Base-by-base conservation (phyloP, 92 coral and sea anemone genomes). In the Phenganax stokvisi region DNA sequence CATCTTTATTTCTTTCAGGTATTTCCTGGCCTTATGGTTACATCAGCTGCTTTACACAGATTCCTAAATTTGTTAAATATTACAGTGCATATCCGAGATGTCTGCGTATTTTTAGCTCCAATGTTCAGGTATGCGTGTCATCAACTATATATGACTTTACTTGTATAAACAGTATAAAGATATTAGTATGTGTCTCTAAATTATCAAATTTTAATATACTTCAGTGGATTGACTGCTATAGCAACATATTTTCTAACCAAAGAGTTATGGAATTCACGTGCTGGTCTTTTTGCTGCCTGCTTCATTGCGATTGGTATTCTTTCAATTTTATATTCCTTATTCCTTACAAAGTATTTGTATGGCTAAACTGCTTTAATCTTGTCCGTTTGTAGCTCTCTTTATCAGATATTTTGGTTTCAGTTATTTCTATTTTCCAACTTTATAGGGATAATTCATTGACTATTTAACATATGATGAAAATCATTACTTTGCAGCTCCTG, bases 281-380 rank as follows among this genome's bases (percentile, higher is more conserved):
- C 98, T 81, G 98, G 98, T 10, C 91, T 94, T 12, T 92, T 94
- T 87, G 98, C 98, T 53, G 98, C 98, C 56, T 94, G 98, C 72
- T 94, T 94, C 56, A 94, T 94, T 84, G 97, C 98, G 37, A 94
- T 94, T 62, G 83, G 83, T 79, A 79, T 58, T 53, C 10, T 72
- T 1, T 13, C 25, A 13, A 73, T 10, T 51, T 55, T 71, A 3
- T 20, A 8, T 11, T 9, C 51, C 3, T 71, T 16, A 0, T 71
- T 44, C 16, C 6, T 17, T 17, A 12, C 3, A 30, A 30, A 30
- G 17, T 28, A 10, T 10, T 74, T 51, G 52, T 6, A 74, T 20
- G 25, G 64, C 67, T 27, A 10, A 30, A 74, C 15, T 79, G 83
- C 8, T 76, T 37, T 37, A 2, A 37, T 37, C 47, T 37, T 5